Base-by-base conservation (phyloP, 2,888 invertebrate species). In the Camponotus fellah region DNA sequence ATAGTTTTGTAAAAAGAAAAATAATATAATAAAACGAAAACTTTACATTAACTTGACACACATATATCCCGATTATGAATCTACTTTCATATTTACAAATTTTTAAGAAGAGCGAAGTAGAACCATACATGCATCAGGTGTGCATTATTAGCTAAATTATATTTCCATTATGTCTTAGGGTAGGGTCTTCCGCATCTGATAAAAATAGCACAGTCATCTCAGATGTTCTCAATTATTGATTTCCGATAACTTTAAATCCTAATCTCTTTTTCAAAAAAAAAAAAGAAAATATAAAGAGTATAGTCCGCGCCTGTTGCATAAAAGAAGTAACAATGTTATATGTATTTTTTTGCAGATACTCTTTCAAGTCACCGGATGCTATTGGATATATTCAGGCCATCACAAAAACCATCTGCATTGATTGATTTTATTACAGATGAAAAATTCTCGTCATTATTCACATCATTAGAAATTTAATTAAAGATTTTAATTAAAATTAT, bases 181-280 rank as follows among this genome's bases (percentile, higher is more conserved):
- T 56, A 53, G 62, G 60, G 84, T 76, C 46, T 58, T 64, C n/a
- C 32, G 43, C 66, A 66, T 56, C 75, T n/a, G n/a, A 43, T 65
- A 62, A 75, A 88, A 87, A 60, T 82, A 82, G 85, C 69, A 56
- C 60, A 86, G 84, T 86, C 84, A 87, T 83, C 14, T 34, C 26
- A 62, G 43, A 64, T 82, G 76, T 9, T 40, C 14, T 9, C 84
- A 86, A 89, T 71, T 43, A n/a, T 40, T 58, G 72, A 86, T 82
- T 82, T 89, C 83, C 68, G 82, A n/a, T 68, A 34, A 66, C 26
- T 43, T 17, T 5, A 56, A 17, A 58, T 14, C 66, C 21, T 46
- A 17, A 71, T 65, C 17, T 21, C 12, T 14, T 69, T 68, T 65
- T 17, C 32, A 26, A 69, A 26, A 69, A 60, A 21, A 75, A 64